Percentiles rank a stretch among this genome's conserved stretches.
Conservation (phyloP, 1,140 invertebrate species). For the Diabrotica undecimpunctata region DNA sequence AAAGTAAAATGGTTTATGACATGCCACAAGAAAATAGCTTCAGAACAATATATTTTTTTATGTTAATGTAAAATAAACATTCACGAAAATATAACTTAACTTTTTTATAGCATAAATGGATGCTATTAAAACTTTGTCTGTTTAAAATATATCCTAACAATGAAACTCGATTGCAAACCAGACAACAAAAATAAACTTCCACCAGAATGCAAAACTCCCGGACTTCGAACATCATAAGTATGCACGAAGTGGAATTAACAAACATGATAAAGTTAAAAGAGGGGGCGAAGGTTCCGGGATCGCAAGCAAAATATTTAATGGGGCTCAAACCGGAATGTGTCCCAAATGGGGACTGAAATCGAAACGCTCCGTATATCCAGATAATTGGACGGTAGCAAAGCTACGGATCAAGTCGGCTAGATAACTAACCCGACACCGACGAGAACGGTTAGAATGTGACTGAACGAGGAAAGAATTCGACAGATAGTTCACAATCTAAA, state of each 20-base stretch:
- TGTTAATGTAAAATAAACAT: too few species aligned
- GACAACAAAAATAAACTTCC: too few species aligned
- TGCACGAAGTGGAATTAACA: constrained; percentile 24
- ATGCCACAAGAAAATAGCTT: too few species aligned
- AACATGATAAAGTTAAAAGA: constrained; percentile 30
- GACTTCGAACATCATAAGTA: neutral
- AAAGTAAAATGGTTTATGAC: too few species aligned
- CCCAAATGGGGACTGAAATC: constrained; percentile 37
- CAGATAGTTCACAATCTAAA: constrained; percentile 30
- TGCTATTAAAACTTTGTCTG: too few species aligned
- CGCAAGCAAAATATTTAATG: constrained; percentile 35
- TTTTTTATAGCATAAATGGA: too few species aligned
- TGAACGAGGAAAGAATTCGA: constrained; percentile 19
- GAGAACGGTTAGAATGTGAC: constrained; percentile 32
- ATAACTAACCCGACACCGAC: constrained; percentile 34
- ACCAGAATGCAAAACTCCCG: too few species aligned
- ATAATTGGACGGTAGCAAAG: constrained; percentile 41
- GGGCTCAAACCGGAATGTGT: constrained; percentile 38
- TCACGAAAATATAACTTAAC: too few species aligned
- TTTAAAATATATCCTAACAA: too few species aligned
- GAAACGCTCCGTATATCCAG: constrained; percentile 43
- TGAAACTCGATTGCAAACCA: too few species aligned
- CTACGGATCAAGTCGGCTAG: constrained; percentile 40
- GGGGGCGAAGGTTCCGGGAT: constrained; percentile 19
- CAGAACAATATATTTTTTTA: too few species aligned